phyloP scores from a whole-genome alignment of 1,140 invertebrate species.

The Pygmarrhopalites habei region DNA sequence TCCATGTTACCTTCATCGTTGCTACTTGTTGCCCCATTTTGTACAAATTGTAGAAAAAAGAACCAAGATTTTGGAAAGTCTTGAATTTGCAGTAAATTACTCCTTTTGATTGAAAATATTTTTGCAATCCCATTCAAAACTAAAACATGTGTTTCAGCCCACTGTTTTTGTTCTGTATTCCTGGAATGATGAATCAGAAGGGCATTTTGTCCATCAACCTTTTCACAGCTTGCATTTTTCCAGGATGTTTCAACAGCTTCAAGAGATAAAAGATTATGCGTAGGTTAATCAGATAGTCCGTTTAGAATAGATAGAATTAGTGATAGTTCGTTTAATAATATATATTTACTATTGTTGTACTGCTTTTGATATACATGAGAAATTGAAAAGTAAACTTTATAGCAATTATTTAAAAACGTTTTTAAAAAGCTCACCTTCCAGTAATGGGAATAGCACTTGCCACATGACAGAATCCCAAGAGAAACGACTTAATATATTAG shows the following conservation, averaged over 20 bases:
- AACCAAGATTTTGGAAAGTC: slow-evolving; percentile 91
- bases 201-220: slow-evolving; percentile 83
- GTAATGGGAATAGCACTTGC: slow-evolving; percentile 49
- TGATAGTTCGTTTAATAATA: too few relatives aligned
- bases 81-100: slow-evolving; percentile 70
- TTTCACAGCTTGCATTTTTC: slow-evolving; percentile 84
- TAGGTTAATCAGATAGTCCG: too few relatives aligned
- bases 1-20: too few relatives aligned
- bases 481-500: slow-evolving; percentile 69
- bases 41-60: slow-evolving; percentile 84
- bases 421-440: too few relatives aligned
- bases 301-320: too few relatives aligned
- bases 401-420: too few relatives aligned
- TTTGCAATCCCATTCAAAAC: slow-evolving; percentile 65
- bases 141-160: slow-evolving; percentile 93
- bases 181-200: slow-evolving; percentile 97
- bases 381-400: too few relatives aligned
- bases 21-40: slow-evolving; percentile 78
- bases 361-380: too few relatives aligned
- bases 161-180: slow-evolving; percentile 98
- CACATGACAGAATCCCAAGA: slow-evolving; percentile 86
- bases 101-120: slow-evolving; percentile 83
- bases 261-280: too few relatives aligned
- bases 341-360: too few relatives aligned
- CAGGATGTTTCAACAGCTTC: slow-evolving; percentile 86